Base-by-base conservation (phyloP, 1,140 invertebrate genomes). In the Caenorhabditis brenneri region DNA sequence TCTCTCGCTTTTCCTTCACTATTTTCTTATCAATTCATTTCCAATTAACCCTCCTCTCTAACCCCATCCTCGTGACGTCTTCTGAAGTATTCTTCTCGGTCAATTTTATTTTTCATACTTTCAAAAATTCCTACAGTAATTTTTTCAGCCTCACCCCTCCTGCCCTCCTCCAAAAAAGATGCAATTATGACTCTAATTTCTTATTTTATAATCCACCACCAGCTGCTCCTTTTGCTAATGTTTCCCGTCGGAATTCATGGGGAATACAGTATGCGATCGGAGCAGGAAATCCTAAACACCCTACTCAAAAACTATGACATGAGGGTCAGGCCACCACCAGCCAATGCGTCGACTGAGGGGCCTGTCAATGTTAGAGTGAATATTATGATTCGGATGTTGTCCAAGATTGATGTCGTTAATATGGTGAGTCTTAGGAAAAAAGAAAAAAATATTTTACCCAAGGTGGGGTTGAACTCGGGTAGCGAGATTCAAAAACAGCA, bases 371-470 rank as follows among this genome's bases (percentile, higher is more conserved):
- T 87, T 36, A 65, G 60, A 2, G 86, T 87, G 1, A 87, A 87
- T 51, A 84, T 87, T 42, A 87, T 87, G 86, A 87, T 87, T 51
- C 65, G 86, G 24, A 87, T 87, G 86, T 36, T 87, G 5, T 86
- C 83, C 19, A 87, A 87, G 42, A 87, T 87, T 42, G 85, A 87
- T 53, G 86, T 86, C 5, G 85, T 87, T 22, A 87, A 87, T 49
- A 87, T 87, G 85, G 86, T 86, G 33, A 82, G 84, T 58, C 53
- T 80, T n/a, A n/a, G 22, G 22, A 1, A 46, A 46, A 46, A 46
- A 1, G 42, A 9, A 46, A 46, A 46, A 46, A 46, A 46, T 46
- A 46, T 12, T 46, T 12, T 9, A 9, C 9, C 42, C 16, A 9
- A 16, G 42, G 0, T 9, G 42, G 42, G 16, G 16, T 46, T 16